A percentile compares a stretch with the other conserved stretches of the same genome.
These are phyloP conservation scores for Mirza zaza DNA, from an alignment of 2,113 vertebrate species.

Conservation along the genomic window DNA sequence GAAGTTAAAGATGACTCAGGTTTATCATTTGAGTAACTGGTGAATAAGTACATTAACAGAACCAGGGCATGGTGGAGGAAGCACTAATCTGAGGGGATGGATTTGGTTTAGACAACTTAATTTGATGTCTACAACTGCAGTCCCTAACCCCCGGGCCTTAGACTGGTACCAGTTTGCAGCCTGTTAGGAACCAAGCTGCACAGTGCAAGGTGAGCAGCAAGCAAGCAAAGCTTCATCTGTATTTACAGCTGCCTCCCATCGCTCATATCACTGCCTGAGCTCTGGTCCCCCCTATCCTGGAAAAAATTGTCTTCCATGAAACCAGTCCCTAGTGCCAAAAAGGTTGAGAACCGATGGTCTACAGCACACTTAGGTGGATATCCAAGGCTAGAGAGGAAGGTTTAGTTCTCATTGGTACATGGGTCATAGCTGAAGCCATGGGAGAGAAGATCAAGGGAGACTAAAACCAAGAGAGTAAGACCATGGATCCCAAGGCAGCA, in stretches of 20 bases:
- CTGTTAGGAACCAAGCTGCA: no score
- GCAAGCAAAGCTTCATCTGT: no score
- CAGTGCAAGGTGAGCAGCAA: no score
- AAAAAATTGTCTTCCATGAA: no score
- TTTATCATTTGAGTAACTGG: not conserved
- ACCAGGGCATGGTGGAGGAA: not conserved
- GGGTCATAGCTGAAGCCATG: not conserved
- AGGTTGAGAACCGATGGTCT: not conserved
- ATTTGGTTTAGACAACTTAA: not conserved
- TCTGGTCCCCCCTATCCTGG: no score
- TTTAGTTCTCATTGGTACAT: not conserved
- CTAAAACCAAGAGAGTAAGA: not conserved
- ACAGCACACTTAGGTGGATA: not conserved
- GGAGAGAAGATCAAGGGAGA: not conserved
- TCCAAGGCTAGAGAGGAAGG: not conserved
- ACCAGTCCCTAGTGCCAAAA: no score
- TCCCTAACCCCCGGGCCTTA: no score
- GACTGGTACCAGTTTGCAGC: no score
- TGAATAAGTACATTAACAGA: constrained; percentile 20
- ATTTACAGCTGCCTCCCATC: no score
- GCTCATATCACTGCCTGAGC: no score
- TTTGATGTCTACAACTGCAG: not conserved
- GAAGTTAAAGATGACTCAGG: constrained; percentile 47
- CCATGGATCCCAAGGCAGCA: not conserved
- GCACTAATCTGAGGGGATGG: not conserved